Conservation (phyloP, 2,888 invertebrate genomes). For the Petrophora chlorosata region DNA sequence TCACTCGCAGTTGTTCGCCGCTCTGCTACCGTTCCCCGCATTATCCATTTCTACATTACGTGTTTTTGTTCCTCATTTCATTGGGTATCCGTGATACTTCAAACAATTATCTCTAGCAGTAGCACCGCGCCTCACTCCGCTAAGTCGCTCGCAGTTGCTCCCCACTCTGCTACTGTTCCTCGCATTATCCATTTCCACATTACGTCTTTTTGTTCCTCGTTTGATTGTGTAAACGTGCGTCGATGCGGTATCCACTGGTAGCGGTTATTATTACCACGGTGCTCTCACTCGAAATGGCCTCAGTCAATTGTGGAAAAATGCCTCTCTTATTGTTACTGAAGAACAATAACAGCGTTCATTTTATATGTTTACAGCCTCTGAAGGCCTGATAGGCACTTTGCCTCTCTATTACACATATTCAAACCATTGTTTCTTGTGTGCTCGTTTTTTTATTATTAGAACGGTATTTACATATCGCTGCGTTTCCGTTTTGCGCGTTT, state of each 20-base stretch:
- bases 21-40: background rate
- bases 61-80: background rate
- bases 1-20: too few species aligned
- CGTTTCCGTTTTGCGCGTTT: conserved; percentile 29
- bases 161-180: too few species aligned
- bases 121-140: conserved; percentile 33
- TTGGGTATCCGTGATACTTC: background rate
- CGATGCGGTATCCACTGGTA: conserved; percentile 79
- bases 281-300: conserved; percentile 78
- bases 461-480: conserved; percentile 44
- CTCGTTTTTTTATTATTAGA: conserved; percentile 47
- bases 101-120: background rate
- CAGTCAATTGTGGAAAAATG: conserved; percentile 81
- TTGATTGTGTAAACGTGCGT: conserved; percentile 83
- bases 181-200: conserved; percentile 81
- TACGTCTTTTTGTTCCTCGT: conserved; percentile 80
- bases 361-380: conserved; percentile 80
- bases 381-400: conserved; percentile 75
- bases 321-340: conserved; percentile 79
- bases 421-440: conserved; percentile 58
- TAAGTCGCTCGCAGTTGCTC: conserved; percentile 35
- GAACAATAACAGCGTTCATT: conserved; percentile 80
- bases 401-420: conserved; percentile 65
- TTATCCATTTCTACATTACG: background rate
- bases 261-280: conserved; percentile 75